Base-by-base conservation (phyloP, 1,140 invertebrate genomes). In the Ganaspis sp. region DNA sequence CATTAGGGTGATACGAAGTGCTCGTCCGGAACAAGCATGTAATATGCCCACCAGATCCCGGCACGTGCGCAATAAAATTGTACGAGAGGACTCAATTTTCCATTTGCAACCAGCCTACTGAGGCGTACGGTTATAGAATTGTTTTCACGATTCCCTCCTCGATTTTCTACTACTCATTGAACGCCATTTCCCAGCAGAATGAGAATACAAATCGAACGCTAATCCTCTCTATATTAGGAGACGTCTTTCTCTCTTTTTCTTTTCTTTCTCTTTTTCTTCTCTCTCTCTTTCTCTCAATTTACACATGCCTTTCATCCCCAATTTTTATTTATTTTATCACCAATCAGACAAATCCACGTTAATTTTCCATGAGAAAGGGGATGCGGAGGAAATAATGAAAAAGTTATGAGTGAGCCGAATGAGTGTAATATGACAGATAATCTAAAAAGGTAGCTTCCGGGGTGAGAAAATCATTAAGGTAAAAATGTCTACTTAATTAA, bases 1-100 rank as follows among this genome's bases (percentile, higher is more conserved):
- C 82, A 78, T 85, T 85, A 86, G 69, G 75, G 29, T 53, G 77
- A 75, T 72, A 79, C 71, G 74, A 78, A 74, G 73, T 26, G 70
- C 40, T 58, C 69, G 75, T 73, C 54, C 71, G 58, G 73, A 78
- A 74, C 74, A 80, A 74, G 54, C 71, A 74, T 49, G 79, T 78
- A 81, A 86, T 85, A 82, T 75, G 81, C 75, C 54, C 42, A 49
- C 58, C 58, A 74, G 74, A 83, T 80, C 75, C 75, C 72, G 77
- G 81, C 85, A 85, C 87, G 87, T 86, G 83, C 81, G 70, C 78
- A 86, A 81, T 89, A 87, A 88, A 89, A 88, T 88, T 77, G 75
- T 84, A 87, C 79, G 85, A 86, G 70, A 64, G 75, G 81, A 83
- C 87, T 87, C 84, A 86, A 84, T 86, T 86, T 87, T 85, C 87